Evolutionary conservation across 2,888 invertebrate genomes (phyloP), one percentile per base, ranked within the genome.

Genomic region (Xestia xanthographa): DNA sequence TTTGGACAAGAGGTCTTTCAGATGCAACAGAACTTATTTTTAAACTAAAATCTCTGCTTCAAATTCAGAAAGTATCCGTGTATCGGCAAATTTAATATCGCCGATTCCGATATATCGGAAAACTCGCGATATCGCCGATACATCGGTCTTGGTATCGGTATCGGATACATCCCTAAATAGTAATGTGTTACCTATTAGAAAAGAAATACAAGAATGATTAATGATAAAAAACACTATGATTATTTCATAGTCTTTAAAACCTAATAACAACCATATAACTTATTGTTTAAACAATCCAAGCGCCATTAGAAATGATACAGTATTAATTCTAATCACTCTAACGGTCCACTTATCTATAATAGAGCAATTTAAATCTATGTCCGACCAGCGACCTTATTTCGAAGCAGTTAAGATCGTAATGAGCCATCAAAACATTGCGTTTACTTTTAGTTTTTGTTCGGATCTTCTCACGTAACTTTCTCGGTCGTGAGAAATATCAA

Each of bases 381-480:
- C 14, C 63, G 50, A 75, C 66, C 63, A 62, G 65, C 70, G 53
- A 69, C 72, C 79, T 79, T 85, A 82, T 85, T 83, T 22, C 71
- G n/a, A 48, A 71, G 68, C 60, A 5, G 48, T 80, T 79, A 77
- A 77, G 75, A 74, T 67, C 67, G 72, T 82, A 80, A 79, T 74
- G 69, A 79, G 67, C 69, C 17, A 53, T 70, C 77, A 78, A 74
- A 85, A 71, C 66, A 73, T 69, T 78, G 74, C 69, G 53, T 67
- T 82, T 70, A 84, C 74, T 83, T 74, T 77, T 80, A 56, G 70
- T 83, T 86, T 78, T 82, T 83, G 80, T 79, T 77, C 41, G 11
- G 41, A 73, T 69, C 74, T 92, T 93, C 94, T 90, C 93, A 93
- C 92, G 92, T 91, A 89, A 92, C 93, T 94, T 93, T 94, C 92